Conservation (phyloP, 2,113 vertebrate species). For the Platichthys stellatus region DNA sequence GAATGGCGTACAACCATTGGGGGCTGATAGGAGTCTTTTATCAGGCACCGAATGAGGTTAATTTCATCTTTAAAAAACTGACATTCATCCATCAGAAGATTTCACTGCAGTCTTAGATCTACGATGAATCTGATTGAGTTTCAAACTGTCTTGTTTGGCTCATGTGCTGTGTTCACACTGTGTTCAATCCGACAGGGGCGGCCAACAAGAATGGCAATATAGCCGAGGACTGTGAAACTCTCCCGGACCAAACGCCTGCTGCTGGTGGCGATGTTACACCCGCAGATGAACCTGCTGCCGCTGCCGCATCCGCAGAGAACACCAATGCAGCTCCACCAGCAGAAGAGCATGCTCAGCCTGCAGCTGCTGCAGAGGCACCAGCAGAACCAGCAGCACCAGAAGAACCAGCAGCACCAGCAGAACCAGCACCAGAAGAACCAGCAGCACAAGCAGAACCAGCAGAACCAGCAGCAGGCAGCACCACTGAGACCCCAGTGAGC, state of each 20-base stretch:
- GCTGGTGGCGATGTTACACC: slow-evolving; percentile 15
- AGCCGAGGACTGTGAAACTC: slow-evolving; percentile 73
- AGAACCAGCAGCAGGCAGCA: slow-evolving; percentile 18
- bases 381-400: neutral
- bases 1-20: no score
- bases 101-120: no score
- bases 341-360: slow-evolving; percentile 30
- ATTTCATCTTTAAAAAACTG: no score
- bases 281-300: slow-evolving; percentile 34
- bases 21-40: no score
- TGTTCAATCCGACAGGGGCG: slow-evolving; percentile 33
- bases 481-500: neutral
- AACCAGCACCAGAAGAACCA: neutral
- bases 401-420: neutral
- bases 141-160: neutral
- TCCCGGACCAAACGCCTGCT: slow-evolving; percentile 69
- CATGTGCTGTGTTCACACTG: neutral
- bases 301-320: slow-evolving; percentile 9
- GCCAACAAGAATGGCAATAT: slow-evolving; percentile 69
- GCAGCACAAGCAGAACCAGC: slow-evolving; percentile 1
- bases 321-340: slow-evolving; percentile 24
- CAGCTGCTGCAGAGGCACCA: slow-evolving; percentile 26
- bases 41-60: no score
- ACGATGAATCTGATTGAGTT: no score
- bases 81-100: no score